Conservation (phyloP, 1,140 invertebrate genomes). For the Liolophura sinensis region DNA sequence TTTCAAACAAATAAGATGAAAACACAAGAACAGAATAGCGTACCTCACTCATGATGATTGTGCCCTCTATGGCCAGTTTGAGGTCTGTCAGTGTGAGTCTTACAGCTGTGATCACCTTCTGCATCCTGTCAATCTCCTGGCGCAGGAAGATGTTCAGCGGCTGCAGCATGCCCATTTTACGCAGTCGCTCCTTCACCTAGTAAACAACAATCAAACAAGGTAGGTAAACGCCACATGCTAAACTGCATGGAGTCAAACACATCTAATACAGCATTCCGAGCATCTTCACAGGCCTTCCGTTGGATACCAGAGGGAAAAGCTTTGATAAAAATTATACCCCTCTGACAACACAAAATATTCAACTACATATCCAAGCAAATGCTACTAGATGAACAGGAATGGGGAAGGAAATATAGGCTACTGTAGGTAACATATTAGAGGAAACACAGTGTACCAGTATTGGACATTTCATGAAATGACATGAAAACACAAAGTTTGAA, state of each 20-base stretch:
- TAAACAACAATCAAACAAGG: conserved; percentile 1
- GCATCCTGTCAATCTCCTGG: conserved; percentile 56
- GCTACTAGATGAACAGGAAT: too few species aligned
- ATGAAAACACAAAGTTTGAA: too few species aligned
- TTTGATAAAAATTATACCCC: too few species aligned
- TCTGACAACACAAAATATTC: too few species aligned
- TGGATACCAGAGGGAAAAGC: too few species aligned
- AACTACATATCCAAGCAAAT: too few species aligned
- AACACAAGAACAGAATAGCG: conserved; percentile 67
- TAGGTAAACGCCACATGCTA: neutral
- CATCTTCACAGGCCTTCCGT: neutral
- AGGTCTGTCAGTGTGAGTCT: conserved; percentile 78
- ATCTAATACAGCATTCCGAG: neutral
- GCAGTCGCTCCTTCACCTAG: conserved; percentile 62
- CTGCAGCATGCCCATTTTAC: conserved; percentile 70
- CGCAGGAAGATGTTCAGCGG: conserved; percentile 55
- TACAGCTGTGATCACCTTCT: conserved; percentile 46
- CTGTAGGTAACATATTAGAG: too few species aligned
- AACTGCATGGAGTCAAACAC: neutral
- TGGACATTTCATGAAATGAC: too few species aligned
- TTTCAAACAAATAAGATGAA: neutral
- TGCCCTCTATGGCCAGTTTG: conserved; percentile 94
- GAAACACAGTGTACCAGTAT: too few species aligned
- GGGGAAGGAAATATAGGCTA: too few species aligned
- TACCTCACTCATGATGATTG: conserved; percentile 91